These are phyloP conservation scores for Ageneiosus marmoratus DNA, from an alignment of 2,113 vertebrate genomes.

Conservation along the genomic window DNA sequence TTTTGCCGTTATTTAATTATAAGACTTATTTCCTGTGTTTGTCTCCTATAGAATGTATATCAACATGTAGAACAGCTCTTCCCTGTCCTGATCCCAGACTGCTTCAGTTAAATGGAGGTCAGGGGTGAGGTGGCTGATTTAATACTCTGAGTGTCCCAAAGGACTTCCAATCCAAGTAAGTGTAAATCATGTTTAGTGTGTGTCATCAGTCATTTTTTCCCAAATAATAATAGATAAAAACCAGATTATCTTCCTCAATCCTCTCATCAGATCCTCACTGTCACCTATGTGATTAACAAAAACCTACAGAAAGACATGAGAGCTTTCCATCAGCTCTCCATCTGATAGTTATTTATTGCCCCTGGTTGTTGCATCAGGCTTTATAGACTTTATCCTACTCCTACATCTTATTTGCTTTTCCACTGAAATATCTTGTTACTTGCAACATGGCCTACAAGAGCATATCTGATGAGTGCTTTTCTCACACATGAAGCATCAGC, in stretches of 20 bases:
- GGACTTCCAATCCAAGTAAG: background rate
- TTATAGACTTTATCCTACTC: background rate
- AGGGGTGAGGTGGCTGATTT: background rate
- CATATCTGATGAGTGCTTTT: background rate
- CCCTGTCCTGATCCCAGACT: background rate
- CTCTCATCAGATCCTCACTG: background rate
- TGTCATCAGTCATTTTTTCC: background rate
- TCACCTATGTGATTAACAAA: background rate
- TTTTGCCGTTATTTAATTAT: too few relatives aligned
- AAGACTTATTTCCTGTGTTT: too few relatives aligned
- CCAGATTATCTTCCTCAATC: background rate
- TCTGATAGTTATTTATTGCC: background rate
- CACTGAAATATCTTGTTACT: background rate
- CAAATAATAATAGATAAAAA: background rate
- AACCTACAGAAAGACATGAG: background rate
- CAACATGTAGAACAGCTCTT: too few relatives aligned
- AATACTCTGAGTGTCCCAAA: background rate
- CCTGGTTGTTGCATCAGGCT: background rate
- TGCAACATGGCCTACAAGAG: background rate
- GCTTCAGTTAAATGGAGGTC: constrained; percentile 15
- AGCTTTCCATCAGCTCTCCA: background rate
- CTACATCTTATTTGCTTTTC: background rate
- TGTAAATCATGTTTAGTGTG: background rate
- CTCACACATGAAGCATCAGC: background rate
- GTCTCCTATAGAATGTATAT: too few relatives aligned